These are phyloP conservation scores for Mizuhopecten yessoensis DNA, from an alignment of 1,140 invertebrate genomes.

Conservation along the genomic window DNA sequence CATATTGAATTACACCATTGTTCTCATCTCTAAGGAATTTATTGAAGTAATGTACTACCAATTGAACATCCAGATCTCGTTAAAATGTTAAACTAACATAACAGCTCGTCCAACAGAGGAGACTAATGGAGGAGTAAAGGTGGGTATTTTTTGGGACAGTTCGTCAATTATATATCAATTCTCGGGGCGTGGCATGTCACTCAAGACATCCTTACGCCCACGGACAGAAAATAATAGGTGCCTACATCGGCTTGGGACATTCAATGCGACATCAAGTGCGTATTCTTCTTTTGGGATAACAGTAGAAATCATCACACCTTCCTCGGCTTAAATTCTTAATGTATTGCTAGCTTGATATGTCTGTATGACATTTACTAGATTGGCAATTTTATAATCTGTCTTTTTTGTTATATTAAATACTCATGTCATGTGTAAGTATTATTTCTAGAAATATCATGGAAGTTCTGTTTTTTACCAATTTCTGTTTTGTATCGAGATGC, in stretches of 20 bases:
- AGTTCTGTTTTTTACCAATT: background rate
- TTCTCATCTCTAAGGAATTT: background rate
- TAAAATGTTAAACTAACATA: constrained; percentile 30
- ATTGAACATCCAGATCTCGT: constrained; percentile 38
- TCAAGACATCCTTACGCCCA: background rate
- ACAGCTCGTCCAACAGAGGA: background rate
- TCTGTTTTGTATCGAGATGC: background rate
- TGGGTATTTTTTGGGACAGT: background rate
- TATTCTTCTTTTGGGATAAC: background rate
- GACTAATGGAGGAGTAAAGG: background rate
- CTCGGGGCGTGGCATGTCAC: constrained; percentile 7
- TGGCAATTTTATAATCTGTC: no score
- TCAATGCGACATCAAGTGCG: background rate
- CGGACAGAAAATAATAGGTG: constrained; percentile 8
- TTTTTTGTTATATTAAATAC: background rate
- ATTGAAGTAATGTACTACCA: constrained; percentile 34
- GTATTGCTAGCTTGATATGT: background rate
- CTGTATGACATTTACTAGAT: background rate
- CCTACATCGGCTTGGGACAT: background rate
- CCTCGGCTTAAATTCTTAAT: background rate
- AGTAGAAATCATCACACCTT: background rate
- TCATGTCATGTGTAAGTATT: background rate
- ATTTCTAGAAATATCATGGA: background rate
- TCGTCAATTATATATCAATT: constrained; percentile 29
- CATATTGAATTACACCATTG: background rate